These are phyloP conservation scores for Oncorhynchus kisutch DNA, from an alignment of 2,113 vertebrate species.

Conservation along the genomic window DNA sequence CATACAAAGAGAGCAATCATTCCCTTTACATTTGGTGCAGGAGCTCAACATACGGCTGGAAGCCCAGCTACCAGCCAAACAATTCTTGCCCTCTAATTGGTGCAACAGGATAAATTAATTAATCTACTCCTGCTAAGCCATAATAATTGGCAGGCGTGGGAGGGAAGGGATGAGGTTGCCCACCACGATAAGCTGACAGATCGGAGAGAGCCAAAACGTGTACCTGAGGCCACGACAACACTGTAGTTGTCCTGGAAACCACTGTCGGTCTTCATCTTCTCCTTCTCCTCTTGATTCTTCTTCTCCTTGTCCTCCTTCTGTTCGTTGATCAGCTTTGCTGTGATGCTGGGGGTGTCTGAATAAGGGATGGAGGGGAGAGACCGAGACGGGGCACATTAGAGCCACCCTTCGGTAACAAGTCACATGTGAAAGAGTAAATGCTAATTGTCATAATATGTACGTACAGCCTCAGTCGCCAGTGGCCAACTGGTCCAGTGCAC, in stretches of 20 bases:
- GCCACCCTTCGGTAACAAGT: not conserved
- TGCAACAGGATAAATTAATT: not conserved
- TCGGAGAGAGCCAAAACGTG: not conserved
- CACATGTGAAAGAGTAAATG: not conserved
- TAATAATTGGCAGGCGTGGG: not conserved
- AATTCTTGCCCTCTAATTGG: not conserved
- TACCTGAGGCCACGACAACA: constrained; percentile 98
- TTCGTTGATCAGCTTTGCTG: constrained; percentile 96
- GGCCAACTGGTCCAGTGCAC: not conserved
- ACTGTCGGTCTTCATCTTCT: constrained; percentile 97
- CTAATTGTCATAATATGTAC: not conserved
- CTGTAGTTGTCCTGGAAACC: constrained; percentile 99
- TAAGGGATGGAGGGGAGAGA: not conserved
- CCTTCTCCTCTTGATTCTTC: constrained; percentile 98
- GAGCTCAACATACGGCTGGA: not conserved
- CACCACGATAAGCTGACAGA: not conserved
- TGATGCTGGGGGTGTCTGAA: constrained; percentile 97
- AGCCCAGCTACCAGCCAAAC: not conserved
- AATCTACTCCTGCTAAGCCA: not conserved
- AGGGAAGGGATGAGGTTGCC: not conserved
- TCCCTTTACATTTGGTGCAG: not conserved
- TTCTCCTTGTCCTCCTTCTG: constrained; percentile 99
- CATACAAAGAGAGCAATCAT: not conserved
- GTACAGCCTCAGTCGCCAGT: not conserved
- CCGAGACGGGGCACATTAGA: not conserved